These are phyloP conservation scores for Stictonetta naevosa DNA, from an alignment of 2,113 vertebrate genomes.

Conservation along the genomic window DNA sequence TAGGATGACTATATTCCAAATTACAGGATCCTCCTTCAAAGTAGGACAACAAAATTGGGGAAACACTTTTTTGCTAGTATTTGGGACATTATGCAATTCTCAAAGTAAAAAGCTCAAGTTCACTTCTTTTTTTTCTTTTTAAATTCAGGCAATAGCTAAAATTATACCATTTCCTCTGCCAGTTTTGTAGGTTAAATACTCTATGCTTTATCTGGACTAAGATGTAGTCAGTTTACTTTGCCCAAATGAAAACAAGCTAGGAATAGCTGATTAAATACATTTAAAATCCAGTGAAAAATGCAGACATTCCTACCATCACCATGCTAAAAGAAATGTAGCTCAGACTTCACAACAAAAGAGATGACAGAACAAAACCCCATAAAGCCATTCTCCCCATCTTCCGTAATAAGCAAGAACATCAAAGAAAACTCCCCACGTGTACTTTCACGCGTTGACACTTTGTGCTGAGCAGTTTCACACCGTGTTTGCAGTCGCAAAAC, in stretches of 20 bases:
- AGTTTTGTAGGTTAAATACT: not conserved
- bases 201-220: not conserved
- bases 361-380: not conserved
- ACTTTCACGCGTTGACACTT: not conserved
- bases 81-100: not conserved
- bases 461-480: not conserved
- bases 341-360: not conserved
- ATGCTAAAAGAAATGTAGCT: not conserved
- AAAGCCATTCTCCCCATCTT: not conserved
- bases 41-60: not conserved
- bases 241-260: not conserved
- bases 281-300: not conserved
- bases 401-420: not conserved
- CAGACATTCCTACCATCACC: not conserved
- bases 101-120: not conserved
- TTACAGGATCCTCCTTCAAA: not conserved
- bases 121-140: not conserved
- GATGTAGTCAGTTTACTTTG: not conserved
- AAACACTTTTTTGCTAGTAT: not conserved
- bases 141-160: not conserved
- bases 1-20: not conserved
- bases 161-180: not conserved
- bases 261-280: not conserved
- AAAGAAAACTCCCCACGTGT: not conserved
- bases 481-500: not conserved